These are phyloP conservation scores for Aspidiotus destructor DNA, from an alignment of 2,888 invertebrate genomes.

Conservation along the genomic window DNA sequence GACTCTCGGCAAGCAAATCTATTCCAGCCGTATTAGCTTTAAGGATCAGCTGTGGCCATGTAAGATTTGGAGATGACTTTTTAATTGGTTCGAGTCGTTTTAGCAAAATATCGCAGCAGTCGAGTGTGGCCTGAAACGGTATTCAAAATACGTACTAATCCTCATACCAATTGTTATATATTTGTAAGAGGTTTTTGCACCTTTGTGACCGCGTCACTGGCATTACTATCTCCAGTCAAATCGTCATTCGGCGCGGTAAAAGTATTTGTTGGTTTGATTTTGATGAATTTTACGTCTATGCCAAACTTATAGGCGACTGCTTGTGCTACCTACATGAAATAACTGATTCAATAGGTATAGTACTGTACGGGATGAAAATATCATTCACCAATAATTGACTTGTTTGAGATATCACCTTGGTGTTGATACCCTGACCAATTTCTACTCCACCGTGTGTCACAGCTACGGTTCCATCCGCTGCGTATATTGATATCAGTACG, in stretches of 20 bases:
- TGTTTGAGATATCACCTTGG: conserved; percentile 61
- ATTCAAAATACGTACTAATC: not conserved
- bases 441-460: conserved; percentile 84
- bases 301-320: conserved; percentile 45
- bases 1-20: conserved; percentile 17
- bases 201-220: conserved; percentile 39
- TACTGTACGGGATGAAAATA: not conserved
- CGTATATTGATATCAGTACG: conserved; percentile 50
- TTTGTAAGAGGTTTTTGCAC: conserved; percentile 32
- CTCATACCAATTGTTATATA: not conserved
- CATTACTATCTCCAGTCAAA: conserved; percentile 43
- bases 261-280: conserved; percentile 42
- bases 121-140: conserved; percentile 18
- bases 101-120: conserved; percentile 27
- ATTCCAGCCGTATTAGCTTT: conserved; percentile 9
- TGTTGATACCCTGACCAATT: conserved; percentile 94
- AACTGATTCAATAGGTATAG: not conserved
- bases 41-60: conserved; percentile 60
- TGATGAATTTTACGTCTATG: conserved; percentile 43
- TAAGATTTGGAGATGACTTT: conserved; percentile 59
- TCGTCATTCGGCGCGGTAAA: conserved; percentile 42
- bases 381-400: not conserved
- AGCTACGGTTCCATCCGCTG: conserved; percentile 75
- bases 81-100: conserved; percentile 63
- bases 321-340: conserved; percentile 41